Conservation (phyloP, 1,140 invertebrate species). For the Agrilus planipennis region DNA sequence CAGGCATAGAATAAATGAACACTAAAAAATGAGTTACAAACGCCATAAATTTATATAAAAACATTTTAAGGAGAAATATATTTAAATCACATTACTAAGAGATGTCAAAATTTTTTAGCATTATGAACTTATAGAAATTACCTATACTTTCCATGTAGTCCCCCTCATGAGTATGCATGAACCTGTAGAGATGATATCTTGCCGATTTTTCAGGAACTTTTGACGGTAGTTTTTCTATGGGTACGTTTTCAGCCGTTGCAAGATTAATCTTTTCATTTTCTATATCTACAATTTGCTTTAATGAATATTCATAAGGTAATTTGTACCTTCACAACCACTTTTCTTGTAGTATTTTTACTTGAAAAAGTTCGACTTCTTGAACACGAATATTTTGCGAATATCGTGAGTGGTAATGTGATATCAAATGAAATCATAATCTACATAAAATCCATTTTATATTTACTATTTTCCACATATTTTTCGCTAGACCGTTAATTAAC, state of each 20-base stretch:
- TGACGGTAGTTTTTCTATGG: conserved; percentile 50
- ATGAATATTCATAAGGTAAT: too few species aligned
- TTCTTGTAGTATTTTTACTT: too few species aligned
- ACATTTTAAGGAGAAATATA: neutral
- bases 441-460: too few species aligned
- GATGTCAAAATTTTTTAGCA: neutral
- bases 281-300: conserved; percentile 56
- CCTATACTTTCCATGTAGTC: conserved; percentile 74
- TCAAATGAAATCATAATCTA: too few species aligned
- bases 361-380: too few species aligned
- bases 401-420: too few species aligned
- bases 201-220: conserved; percentile 74
- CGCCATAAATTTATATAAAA: neutral
- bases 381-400: too few species aligned
- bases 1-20: conserved; percentile 97
- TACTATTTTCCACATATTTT: too few species aligned
- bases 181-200: conserved; percentile 86
- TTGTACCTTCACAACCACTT: too few species aligned
- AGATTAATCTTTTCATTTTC: conserved; percentile 67
- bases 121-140: conserved; percentile 32
- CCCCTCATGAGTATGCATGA: conserved; percentile 85
- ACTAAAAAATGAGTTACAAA: conserved; percentile 48
- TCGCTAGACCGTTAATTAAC: too few species aligned
- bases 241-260: conserved; percentile 47
- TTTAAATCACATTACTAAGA: conserved; percentile 1